These are phyloP conservation scores for Pomatostomus ruficeps DNA, from an alignment of 2,113 vertebrate genomes.

Conservation along the genomic window DNA sequence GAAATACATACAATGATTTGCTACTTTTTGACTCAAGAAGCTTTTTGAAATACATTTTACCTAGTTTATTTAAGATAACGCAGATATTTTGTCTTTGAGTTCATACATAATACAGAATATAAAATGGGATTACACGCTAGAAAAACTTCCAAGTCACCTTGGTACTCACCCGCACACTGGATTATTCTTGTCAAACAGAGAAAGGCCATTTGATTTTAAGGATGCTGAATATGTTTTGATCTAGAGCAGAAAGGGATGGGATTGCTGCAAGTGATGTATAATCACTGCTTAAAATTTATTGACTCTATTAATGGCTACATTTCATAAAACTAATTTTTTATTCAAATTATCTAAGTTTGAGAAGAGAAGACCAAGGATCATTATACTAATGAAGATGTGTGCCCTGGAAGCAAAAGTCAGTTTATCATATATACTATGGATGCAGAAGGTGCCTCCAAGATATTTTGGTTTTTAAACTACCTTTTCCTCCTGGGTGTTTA, in stretches of 20 bases:
- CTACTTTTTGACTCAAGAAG: constrained; percentile 63
- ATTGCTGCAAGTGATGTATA: neutral
- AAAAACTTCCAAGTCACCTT: neutral
- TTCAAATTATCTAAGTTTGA: neutral
- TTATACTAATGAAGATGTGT: neutral
- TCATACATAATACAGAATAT: neutral
- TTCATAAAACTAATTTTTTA: neutral
- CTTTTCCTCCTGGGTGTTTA: neutral
- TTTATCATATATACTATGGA: neutral
- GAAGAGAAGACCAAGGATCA: neutral
- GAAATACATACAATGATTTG: constrained; percentile 67
- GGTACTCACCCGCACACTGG: neutral
- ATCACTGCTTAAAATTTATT: neutral
- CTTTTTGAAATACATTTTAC: constrained; percentile 61
- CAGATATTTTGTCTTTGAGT: constrained; percentile 40
- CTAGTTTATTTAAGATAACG: constrained; percentile 44
- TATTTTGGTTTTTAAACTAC: neutral
- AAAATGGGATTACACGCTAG: neutral
- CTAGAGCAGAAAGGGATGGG: neutral
- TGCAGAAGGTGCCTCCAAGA: neutral
- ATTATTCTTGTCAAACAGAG: neutral
- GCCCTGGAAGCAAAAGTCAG: neutral
- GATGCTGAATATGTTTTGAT: neutral
- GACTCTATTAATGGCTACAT: neutral
- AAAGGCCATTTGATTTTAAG: neutral